Evolutionary conservation across 1,140 invertebrate genomes (phyloP), one percentile per base, ranked within the genome.

Genomic region (Lordiphosa mommai): DNA sequence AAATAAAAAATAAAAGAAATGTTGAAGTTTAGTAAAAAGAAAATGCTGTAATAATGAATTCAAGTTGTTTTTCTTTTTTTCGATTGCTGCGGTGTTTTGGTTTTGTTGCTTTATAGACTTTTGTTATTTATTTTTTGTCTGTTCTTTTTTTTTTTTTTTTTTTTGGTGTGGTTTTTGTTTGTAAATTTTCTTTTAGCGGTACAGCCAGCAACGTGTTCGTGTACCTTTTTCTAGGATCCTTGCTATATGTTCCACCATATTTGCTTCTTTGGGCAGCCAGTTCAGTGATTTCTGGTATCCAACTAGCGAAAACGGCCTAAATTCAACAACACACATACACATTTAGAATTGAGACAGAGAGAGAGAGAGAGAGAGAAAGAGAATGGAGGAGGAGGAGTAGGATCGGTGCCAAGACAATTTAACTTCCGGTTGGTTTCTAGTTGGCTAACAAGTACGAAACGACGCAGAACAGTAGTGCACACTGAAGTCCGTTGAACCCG

Each of bases 261-360:
- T 98, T 98, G 93, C 96, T 95, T 90, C 97, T 94, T 92, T 97
- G 96, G 90, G 96, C 97, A 91, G 97, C 95, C 92, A 99, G 95
- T 92, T 98, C 97, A 91, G 96, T 97, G 92, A 99, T 98, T 94
- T 99, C 97, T 90, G 97, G 97, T 92, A 99, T 97, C 95, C 96
- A 98, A 93, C 96, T 98, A 92, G 97, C 97, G 95, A 99, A 98
- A 93, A 98, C 95, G 93, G 95, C 96, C 95, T 97, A 95, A 73
- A 87, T 74, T 86, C 69, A 86, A 87, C 73, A 82, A 68, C 77
- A 88, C 85, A 87, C 85, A 87, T 73, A 86, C 79, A 88, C 64
- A 82, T 72, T 86, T 80, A 86, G 69, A 84, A 72, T 68, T 43
- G 38, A 27, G 10, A 16, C 40, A 29, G 17, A 27, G 9, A 41